Evolutionary conservation across 2,113 vertebrate species (phyloP).

Genomic region (Amblyornis subalaris): DNA sequence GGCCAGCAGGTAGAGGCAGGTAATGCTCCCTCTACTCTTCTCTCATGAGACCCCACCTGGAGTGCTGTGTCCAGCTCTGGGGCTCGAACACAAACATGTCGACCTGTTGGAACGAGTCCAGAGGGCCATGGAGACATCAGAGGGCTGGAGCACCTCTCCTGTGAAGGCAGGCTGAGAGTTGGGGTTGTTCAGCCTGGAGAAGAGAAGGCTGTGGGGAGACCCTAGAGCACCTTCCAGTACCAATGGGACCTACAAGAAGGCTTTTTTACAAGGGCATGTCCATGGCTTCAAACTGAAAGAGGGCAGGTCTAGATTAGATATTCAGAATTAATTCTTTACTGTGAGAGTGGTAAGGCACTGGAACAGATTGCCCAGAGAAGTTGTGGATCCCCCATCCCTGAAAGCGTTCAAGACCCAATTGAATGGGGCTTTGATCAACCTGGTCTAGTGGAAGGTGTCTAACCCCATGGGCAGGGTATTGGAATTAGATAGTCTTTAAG

Average conservation of each 20-base stretch:
- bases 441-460: neutral
- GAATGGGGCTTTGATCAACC: neutral
- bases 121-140: neutral
- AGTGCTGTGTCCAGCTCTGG: neutral
- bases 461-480: neutral
- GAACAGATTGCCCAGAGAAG: neutral
- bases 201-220: neutral
- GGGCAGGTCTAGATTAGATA: neutral
- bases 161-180: neutral
- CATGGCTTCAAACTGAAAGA: neutral
- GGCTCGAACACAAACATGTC: rapidly evolving
- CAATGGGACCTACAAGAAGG: neutral
- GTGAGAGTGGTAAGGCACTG: neutral
- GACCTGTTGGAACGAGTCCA: neutral
- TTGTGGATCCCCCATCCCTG: neutral
- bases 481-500: neutral
- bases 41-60: neutral
- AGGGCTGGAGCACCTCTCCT: neutral
- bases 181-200: neutral
- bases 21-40: neutral
- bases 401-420: neutral
- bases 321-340: neutral
- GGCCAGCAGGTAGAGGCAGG: neutral
- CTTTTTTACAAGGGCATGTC: neutral
- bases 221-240: neutral